These are phyloP conservation scores for Danio choprae DNA, from an alignment of 2,797 vertebrate species.

Conservation along the genomic window DNA sequence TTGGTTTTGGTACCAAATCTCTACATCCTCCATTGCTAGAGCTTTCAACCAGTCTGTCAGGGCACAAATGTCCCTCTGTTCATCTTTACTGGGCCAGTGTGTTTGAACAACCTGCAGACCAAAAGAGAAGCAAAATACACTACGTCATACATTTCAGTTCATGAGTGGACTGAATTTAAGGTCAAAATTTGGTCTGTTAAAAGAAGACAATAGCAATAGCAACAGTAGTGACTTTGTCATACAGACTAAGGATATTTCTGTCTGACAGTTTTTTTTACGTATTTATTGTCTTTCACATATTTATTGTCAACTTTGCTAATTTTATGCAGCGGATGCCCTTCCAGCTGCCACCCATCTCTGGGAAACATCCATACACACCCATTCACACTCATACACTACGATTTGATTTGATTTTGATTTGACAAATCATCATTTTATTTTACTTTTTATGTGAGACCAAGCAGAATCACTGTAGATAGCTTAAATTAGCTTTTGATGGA, in stretches of 20 bases:
- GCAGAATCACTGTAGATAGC: neutral
- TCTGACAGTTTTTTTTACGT: too few relatives aligned
- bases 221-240: neutral
- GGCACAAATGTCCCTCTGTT: constrained; percentile 65
- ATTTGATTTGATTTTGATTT: too few relatives aligned
- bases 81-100: constrained; percentile 60
- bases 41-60: constrained; percentile 63
- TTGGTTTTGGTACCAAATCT: constrained; percentile 49
- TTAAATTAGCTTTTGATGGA: neutral
- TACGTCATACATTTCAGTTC: constrained; percentile 35
- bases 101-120: constrained; percentile 64
- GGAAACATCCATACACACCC: too few relatives aligned
- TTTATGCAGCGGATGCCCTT: too few relatives aligned
- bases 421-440: neutral
- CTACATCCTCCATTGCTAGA: constrained; percentile 61
- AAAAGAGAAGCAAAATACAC: constrained; percentile 68
- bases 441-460: neutral
- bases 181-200: too few relatives aligned
- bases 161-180: constrained; percentile 52
- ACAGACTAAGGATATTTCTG: neutral
- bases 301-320: too few relatives aligned
- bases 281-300: too few relatives aligned
- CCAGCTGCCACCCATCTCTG: too few relatives aligned
- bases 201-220: neutral
- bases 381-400: too few relatives aligned